Percentiles rank a stretch among this genome's conserved stretches.
phyloP scores from a whole-genome alignment of 2,888 invertebrate species.

The Torymus aiolomorphi region DNA sequence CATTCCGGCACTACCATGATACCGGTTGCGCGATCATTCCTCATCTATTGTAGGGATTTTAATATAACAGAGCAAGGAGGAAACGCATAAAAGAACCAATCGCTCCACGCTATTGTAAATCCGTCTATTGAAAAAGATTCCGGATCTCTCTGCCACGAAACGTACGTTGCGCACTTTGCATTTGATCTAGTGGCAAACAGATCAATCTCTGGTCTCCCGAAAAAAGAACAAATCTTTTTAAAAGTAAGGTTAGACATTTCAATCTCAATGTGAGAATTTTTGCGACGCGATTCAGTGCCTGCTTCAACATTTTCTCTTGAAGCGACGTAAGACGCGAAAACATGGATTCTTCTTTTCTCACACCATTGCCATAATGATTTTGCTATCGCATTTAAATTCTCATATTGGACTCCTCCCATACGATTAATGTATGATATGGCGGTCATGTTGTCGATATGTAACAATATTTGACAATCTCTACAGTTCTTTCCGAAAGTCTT shows the following conservation, averaged over 20 bases:
- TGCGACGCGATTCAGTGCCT: slow-evolving; percentile 45
- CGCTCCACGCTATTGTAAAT: slow-evolving; percentile 56
- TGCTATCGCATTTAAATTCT: too few relatives aligned
- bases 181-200: slow-evolving; percentile 61
- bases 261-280: slow-evolving; percentile 40
- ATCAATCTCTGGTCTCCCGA: slow-evolving; percentile 58
- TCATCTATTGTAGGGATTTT: slow-evolving; percentile 45
- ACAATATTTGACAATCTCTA: too few relatives aligned
- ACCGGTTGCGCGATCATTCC: slow-evolving; percentile 32
- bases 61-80: slow-evolving; percentile 50
- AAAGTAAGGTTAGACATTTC: slow-evolving; percentile 34
- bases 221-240: slow-evolving; percentile 6
- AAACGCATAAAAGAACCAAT: slow-evolving; percentile 49
- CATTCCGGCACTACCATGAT: too few relatives aligned
- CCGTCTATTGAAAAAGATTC: slow-evolving; percentile 62
- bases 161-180: slow-evolving; percentile 60
- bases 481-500: too few relatives aligned
- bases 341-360: too few relatives aligned
- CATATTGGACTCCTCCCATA: too few relatives aligned
- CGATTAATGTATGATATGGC: too few relatives aligned
- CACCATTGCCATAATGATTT: too few relatives aligned
- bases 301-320: slow-evolving; percentile 50
- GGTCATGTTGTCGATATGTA: too few relatives aligned
- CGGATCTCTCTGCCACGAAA: too few relatives aligned
- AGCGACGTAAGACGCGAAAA: too few relatives aligned